Conservation (phyloP, 2,113 vertebrate species). For the Xiphophorus maculatus region DNA sequence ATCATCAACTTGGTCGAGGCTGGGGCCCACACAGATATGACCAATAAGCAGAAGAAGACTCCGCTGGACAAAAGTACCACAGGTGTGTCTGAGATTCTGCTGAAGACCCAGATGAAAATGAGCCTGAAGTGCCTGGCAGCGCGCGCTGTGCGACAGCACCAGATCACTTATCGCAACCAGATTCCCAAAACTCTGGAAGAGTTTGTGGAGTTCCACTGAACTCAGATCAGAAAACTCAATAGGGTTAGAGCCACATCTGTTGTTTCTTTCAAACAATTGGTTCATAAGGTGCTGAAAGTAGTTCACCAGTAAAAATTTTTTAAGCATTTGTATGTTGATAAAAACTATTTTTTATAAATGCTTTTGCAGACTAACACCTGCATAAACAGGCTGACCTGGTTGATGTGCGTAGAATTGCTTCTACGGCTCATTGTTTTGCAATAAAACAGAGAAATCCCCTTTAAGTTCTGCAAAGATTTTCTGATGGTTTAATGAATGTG, state of each 20-base stretch:
- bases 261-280: neutral
- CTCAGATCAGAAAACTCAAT: neutral
- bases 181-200: conserved; percentile 96
- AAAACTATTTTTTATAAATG: neutral
- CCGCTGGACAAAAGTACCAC: conserved; percentile 97
- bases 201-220: conserved; percentile 95
- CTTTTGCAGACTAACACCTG: neutral
- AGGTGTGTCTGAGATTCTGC: conserved; percentile 95
- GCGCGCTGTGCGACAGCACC: conserved; percentile 91
- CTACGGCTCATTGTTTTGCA: too few species aligned
- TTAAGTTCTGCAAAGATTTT: too few species aligned
- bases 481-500: too few species aligned
- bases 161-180: conserved; percentile 94
- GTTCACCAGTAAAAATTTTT: neutral
- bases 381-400: too few species aligned
- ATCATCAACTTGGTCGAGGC: conserved; percentile 97
- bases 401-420: too few species aligned
- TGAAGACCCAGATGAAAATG: conserved; percentile 99
- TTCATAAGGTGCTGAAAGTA: neutral
- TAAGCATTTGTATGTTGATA: neutral
- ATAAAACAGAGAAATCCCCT: too few species aligned
- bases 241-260: neutral
- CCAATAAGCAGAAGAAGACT: conserved; percentile 97
- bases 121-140: conserved; percentile 99
- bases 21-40: conserved; percentile 96